Evolutionary conservation across 2,888 invertebrate species (phyloP).

Genomic region (Galerucella calmariensis): DNA sequence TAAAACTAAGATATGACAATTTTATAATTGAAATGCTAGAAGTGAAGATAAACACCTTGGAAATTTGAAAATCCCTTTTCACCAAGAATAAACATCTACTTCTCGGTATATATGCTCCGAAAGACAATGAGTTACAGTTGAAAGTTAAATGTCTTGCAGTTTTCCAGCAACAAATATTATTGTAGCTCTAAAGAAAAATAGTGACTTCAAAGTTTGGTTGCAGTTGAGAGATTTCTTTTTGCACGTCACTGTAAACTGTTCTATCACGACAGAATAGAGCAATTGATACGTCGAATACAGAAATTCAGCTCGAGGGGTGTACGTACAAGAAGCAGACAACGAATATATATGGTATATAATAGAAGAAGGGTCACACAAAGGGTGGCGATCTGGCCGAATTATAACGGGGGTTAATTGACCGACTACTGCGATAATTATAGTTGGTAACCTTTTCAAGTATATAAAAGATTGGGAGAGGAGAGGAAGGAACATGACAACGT

Average conservation of each 20-base stretch:
- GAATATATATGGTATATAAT: conserved; percentile 12
- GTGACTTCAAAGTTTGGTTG: no score
- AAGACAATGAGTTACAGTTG: no score
- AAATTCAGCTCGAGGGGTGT: conserved; percentile 33
- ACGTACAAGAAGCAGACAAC: conserved; percentile 30
- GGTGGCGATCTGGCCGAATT: conserved; percentile 51
- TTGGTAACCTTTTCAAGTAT: conserved; percentile 52
- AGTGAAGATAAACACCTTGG: no score
- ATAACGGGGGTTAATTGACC: conserved; percentile 58
- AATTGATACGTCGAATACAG: conserved; percentile 38
- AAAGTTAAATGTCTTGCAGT: no score
- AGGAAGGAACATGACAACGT: neutral
- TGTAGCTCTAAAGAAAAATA: no score
- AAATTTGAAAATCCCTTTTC: no score
- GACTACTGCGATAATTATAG: conserved; percentile 46
- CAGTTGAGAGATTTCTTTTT: neutral
- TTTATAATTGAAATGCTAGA: no score
- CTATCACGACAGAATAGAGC: conserved; percentile 24
- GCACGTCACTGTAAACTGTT: conserved; percentile 22
- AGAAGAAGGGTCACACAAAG: conserved; percentile 48
- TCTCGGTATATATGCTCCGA: no score
- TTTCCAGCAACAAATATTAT: no score
- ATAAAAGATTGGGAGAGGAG: neutral
- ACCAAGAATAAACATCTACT: no score
- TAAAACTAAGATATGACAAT: no score